A percentile compares a stretch with the other conserved stretches of the same genome.
Conservation (phyloP, 2,888 invertebrate genomes). For the Drosophila recens region DNA sequence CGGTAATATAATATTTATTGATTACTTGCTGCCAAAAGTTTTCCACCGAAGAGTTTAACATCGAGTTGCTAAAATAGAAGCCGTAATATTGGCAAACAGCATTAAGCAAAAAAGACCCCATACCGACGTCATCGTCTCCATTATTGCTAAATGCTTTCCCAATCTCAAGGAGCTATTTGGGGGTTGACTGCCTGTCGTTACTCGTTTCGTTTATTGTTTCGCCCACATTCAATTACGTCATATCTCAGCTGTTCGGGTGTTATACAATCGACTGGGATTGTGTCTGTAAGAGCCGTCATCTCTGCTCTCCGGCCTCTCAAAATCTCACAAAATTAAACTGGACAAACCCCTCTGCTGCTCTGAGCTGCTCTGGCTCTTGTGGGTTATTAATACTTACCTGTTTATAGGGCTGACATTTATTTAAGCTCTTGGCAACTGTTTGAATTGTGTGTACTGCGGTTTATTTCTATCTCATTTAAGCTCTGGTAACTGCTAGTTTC, state of each 20-base stretch:
- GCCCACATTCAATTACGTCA: constrained; percentile 84
- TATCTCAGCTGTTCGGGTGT: constrained; percentile 84
- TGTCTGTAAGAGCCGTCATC: constrained; percentile 21
- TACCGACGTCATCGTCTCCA: constrained; percentile 18
- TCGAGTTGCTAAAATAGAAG: constrained; percentile 38
- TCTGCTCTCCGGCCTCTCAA: constrained; percentile 12
- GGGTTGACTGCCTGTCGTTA: constrained; percentile 31
- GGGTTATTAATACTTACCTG: constrained; percentile 43
- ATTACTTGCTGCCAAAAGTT: constrained; percentile 59
- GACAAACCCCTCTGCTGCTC: constrained; percentile 15
- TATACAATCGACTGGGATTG: constrained; percentile 65
- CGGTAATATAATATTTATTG: constrained; percentile 73
- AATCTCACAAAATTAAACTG: constrained; percentile 10
- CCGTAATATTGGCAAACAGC: constrained; percentile 45
- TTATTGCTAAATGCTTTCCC: neutral
- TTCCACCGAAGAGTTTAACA: constrained; percentile 50
- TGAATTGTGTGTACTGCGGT: constrained; percentile 22
- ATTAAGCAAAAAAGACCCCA: constrained; percentile 42
- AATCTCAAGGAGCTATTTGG: neutral
- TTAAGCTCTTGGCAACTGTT: constrained; percentile 38
- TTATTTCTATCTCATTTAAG: constrained; percentile 34
- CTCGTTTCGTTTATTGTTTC: constrained; percentile 42
- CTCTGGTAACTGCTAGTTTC: constrained; percentile 31
- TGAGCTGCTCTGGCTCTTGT: constrained; percentile 22
- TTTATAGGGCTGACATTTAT: constrained; percentile 43